phyloP scores from a whole-genome alignment of 2,797 vertebrate species.

The Phataginus tetradactyla region DNA sequence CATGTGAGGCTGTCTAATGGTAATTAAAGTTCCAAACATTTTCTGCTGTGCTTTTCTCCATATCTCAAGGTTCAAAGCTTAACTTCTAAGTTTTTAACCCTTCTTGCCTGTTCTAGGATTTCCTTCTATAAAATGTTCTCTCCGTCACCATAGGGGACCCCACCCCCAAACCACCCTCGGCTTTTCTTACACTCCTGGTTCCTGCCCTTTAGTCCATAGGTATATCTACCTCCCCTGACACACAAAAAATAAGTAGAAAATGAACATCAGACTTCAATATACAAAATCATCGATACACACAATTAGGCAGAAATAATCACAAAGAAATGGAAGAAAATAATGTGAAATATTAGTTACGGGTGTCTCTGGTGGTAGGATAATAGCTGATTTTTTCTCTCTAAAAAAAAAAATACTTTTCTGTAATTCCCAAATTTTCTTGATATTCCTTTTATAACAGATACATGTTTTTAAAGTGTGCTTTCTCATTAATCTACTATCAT shows the following conservation, averaged over 20 bases:
- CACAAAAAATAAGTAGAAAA: not conserved
- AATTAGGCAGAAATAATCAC: not conserved
- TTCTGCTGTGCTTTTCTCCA: not conserved
- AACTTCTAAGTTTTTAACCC: not conserved
- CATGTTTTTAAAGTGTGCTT: not conserved
- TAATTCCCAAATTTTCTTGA: not conserved
- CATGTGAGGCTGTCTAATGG: not conserved
- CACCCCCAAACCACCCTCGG: not conserved
- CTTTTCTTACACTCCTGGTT: not conserved
- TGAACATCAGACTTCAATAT: not conserved
- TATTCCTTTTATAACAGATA: constrained; percentile 11
- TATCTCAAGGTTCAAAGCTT: not conserved
- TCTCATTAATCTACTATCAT: not conserved
- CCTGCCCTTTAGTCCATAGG: not conserved
- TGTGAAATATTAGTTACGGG: not conserved
- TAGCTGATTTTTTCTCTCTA: not conserved
- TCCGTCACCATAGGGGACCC: not conserved
- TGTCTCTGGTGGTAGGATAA: not conserved
- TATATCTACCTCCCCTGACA: not conserved
- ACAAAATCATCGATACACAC: not conserved
- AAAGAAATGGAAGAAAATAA: constrained; percentile 15
- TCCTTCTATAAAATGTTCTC: not conserved
- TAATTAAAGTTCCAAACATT: not conserved
- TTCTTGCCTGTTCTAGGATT: not conserved
- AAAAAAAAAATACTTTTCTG: not conserved